Evolutionary conservation across 2,888 invertebrate species (phyloP), one percentile per base, ranked within the genome.

Genomic region (Cephalotes varians): DNA sequence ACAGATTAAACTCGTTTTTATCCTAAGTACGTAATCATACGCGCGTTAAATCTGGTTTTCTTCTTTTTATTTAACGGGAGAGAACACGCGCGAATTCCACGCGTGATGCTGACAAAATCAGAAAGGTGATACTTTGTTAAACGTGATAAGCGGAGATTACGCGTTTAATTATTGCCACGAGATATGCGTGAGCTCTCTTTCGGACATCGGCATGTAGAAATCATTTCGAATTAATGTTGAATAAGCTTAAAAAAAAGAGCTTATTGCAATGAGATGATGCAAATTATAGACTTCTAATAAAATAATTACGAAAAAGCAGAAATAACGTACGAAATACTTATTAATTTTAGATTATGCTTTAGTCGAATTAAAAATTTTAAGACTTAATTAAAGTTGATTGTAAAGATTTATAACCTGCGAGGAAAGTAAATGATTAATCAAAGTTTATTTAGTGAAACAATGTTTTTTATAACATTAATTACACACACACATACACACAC

Each of bases 1-100:
- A 81, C 60, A 85, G 87, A 87, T 88, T 88, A 87, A 90, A 88
- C 86, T 69, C 82, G 73, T 85, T 86, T 86, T 86, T 84, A 86
- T 88, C 81, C 71, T 83, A 60, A 25, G 56, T 69, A 67, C 82
- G 74, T 73, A 81, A 86, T 84, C 83, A 79, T 54, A 54, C 40
- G 40, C n/a, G 10, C 67, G 77, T 67, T 54, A 54, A 67, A 77
- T 67, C 21, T 67, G 7, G 4, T 25, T 56, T 60, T 25, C 25
- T 37, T 21, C 9, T n/a, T 15, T 28, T 64, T 64, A 40, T 62
- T 44, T 34, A 0, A 21, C 51, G 15, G 3, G 37, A 18, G 2
- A 51, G 25, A 62, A 21, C n/a, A 28, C 58, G 31, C 9, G 21
- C 21, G 25, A 25, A 37, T n/a, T 37, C 37, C 9, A 4, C 40